Conservation (phyloP, 2,888 invertebrate genomes). For the Ellobium chinense region DNA sequence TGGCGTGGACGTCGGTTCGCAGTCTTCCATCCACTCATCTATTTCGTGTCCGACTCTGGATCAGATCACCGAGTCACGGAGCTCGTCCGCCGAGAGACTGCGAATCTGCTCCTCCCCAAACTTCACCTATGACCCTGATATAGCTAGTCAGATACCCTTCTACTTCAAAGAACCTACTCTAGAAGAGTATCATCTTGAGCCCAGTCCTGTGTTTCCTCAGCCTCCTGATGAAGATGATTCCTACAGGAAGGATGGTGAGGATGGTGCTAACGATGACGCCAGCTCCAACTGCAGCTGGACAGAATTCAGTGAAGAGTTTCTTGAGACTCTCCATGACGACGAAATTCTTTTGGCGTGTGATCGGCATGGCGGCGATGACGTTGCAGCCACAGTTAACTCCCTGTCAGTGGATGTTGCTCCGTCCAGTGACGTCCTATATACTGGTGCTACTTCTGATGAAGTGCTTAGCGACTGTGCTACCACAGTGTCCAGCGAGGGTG, state of each 20-base stretch:
- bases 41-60: not conserved
- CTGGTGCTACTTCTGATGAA: not conserved
- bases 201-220: not conserved
- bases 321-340: not conserved
- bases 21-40: not conserved
- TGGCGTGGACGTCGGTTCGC: not conserved
- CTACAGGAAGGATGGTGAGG: not conserved
- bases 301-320: slow-evolving; percentile 17
- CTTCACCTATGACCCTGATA: slow-evolving; percentile 26
- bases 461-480: not conserved
- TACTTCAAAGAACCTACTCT: slow-evolving; percentile 21
- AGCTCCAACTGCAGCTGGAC: slow-evolving; percentile 17
- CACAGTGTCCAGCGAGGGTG: not conserved
- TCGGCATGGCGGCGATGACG: not conserved
- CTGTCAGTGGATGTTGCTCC: no score
- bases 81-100: slow-evolving; percentile 18
- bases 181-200: not conserved
- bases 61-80: not conserved
- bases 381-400: no score
- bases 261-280: not conserved
- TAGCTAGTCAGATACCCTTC: slow-evolving; percentile 28
- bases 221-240: not conserved
- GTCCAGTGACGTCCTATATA: no score
- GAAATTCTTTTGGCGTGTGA: no score
- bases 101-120: slow-evolving; percentile 33